Conservation (phyloP, 2,888 invertebrate species). For the Galerucella pusilla region DNA sequence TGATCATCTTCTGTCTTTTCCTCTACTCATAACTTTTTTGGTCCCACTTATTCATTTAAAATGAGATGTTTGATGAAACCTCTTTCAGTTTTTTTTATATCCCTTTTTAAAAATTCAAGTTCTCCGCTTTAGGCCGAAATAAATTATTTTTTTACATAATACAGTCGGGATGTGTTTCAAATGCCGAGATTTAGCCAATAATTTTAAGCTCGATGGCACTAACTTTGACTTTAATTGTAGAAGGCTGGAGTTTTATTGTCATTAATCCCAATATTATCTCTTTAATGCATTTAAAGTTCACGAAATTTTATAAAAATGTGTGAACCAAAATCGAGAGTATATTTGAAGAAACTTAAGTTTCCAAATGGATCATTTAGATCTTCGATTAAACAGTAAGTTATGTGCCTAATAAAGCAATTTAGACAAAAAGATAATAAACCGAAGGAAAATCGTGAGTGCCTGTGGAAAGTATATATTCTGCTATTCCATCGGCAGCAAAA, state of each 20-base stretch:
- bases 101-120: conserved; percentile 22
- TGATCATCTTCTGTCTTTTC: too few species aligned
- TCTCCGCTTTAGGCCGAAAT: conserved; percentile 12
- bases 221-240: conserved; percentile 40
- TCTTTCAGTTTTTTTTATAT: background rate
- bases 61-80: background rate
- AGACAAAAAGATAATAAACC: background rate
- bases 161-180: conserved; percentile 38
- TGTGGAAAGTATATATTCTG: too few species aligned
- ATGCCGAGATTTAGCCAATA: conserved; percentile 36
- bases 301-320: conserved; percentile 22
- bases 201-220: conserved; percentile 38
- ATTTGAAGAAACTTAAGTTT: background rate
- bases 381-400: background rate
- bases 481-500: too few species aligned
- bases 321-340: background rate
- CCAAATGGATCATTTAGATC: conserved; percentile 10
- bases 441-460: background rate
- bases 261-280: conserved; percentile 37
- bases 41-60: background rate
- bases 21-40: background rate
- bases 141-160: conserved; percentile 32
- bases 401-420: background rate
- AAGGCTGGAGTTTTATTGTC: conserved; percentile 35
- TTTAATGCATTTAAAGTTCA: conserved; percentile 9